Base-by-base conservation (phyloP, 2,113 vertebrate species). In the Carassius gibelio region DNA sequence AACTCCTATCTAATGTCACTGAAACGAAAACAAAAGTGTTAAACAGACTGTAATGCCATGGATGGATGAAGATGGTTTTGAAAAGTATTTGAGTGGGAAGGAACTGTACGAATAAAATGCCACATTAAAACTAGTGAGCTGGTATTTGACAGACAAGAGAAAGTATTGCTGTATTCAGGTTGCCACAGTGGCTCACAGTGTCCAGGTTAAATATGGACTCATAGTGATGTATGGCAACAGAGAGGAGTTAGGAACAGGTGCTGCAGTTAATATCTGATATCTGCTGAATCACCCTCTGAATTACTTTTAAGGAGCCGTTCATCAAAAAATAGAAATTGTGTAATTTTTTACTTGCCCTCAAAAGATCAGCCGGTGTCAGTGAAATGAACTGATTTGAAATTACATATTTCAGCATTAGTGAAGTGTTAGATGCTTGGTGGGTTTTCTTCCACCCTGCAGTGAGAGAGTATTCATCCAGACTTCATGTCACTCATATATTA, bases 151-250 rank as follows among this genome's bases (percentile, higher is more conserved):
- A 62, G 26, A 57, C 17, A 42, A 48, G 42, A 86, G 21, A 1
- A 36, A 48, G 38, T 72, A 19, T 84, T 77, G 48, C 71, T 74
- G 62, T 69, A 62, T 87, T 75, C 61, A 17, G 62, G 15, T 64
- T 19, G 15, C 71, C 69, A 62, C 77, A 59, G 10, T 38, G 82
- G 42, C 50, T 69, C 78, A 15, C 30, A 9, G 8, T 83, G 34
- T 64, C 62, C 75, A 69, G 69, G 52, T 72, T 59, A 77, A 36
- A n/a, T 26, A 45, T 30, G 13, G 19, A 69, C 55, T 36, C 52
- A 19, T 36, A 68, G 45, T 66, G 57, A 81, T 48, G 50, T 19
- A 45, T 62, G 68, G 19, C 38, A 69, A 17, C 34, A 38, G 34
- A 69, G 17, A 21, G 8, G 34, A 23, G 11, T 14, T 2, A 7